Base-by-base conservation (phyloP, 2,113 vertebrate genomes). In the Paratilapia polleni region DNA sequence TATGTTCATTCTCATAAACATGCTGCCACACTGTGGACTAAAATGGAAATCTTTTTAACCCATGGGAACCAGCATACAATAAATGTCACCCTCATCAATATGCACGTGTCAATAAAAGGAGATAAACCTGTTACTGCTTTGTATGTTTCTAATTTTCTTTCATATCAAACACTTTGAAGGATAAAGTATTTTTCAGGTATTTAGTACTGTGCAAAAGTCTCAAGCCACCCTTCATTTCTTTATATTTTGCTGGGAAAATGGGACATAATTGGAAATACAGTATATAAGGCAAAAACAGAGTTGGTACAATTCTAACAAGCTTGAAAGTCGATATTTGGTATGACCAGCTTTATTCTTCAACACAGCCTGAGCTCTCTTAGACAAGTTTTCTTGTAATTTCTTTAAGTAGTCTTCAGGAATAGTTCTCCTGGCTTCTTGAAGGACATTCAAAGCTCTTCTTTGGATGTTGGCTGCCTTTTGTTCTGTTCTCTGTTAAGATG, bases 51-150 rank as follows among this genome's bases (percentile, higher is more conserved):
- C 3, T 6, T 61, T 47, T 70, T 36, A 62, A 38, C 12, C 26
- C 20, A 19, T 54, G 34, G 56, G 58, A 81, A 26, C 63, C 54
- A 58, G 28, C 38, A 26, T 41, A 38, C 3, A 68, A 79, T 47
- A 34, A 82, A 74, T 77, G 19, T 78, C 96, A 97, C 95, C 94
- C 95, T 96, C 95, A 96, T 81, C 95, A 96, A 96, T 96, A 96
- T 96, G 97, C 97, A 97, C 97, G 97, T 97, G 96, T 97, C 96
- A 99, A 98, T 99, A 99, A 99, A 99, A 97, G 96, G 94, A 97
- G 96, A 97, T 93, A 96, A 96, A 95, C 94, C 26, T 70, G 24
- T 59, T 2, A 2, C 3, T 19, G 2, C 7, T 85, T 66, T 83
- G 36, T 36, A 38, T 78, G 19, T 81, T 64, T 76, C 8, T 56